These are phyloP conservation scores for Drosophila funebris DNA, from an alignment of 1,140 invertebrate genomes.

Conservation along the genomic window DNA sequence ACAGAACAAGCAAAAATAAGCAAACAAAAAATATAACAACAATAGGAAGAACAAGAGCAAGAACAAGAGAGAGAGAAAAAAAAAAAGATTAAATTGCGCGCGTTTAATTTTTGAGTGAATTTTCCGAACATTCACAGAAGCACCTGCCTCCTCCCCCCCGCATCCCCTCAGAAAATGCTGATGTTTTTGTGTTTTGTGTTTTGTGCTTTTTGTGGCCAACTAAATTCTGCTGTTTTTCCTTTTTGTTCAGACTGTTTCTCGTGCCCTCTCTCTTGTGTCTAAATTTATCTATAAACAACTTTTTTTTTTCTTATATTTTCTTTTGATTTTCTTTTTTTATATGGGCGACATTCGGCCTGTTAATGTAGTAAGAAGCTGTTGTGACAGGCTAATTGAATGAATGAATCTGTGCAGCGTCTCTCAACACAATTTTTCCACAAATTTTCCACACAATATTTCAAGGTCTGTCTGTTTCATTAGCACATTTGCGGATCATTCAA, in stretches of 20 bases:
- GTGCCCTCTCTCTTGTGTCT: constrained; percentile 46
- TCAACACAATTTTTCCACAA: constrained; percentile 22
- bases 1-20: constrained; percentile 34
- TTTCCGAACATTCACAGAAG: constrained; percentile 33
- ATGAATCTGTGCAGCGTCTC: constrained; percentile 41
- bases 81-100: constrained; percentile 34
- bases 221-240: constrained; percentile 14
- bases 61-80: constrained; percentile 2
- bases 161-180: neutral
- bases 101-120: constrained; percentile 53
- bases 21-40: constrained; percentile 30
- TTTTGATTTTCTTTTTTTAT: constrained; percentile 12
- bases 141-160: neutral
- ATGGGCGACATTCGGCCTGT: constrained; percentile 44
- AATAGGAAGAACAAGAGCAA: constrained; percentile 13
- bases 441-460: constrained; percentile 53
- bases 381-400: constrained; percentile 67
- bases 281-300: constrained; percentile 71
- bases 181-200: constrained; percentile 25
- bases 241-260: constrained; percentile 28
- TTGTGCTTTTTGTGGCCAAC: constrained; percentile 15
- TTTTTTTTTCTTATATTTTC: constrained; percentile 22
- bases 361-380: constrained; percentile 48
- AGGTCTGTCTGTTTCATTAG: constrained; percentile 68
- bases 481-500: constrained; percentile 69